Base-by-base conservation (phyloP, 1,140 invertebrate genomes). In the Drosophila elegans region DNA sequence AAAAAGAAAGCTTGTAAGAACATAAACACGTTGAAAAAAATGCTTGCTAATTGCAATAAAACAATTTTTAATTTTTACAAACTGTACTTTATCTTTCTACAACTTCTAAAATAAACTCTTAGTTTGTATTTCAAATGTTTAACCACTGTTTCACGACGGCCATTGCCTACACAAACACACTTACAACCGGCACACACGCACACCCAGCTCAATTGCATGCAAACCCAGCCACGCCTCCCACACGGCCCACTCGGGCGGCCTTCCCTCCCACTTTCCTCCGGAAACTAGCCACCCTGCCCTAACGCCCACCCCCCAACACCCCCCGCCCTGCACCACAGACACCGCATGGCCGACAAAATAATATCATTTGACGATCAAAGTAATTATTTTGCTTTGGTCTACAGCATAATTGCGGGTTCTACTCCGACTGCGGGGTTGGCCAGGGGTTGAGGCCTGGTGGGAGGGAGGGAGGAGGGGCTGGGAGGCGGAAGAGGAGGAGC, bases 371-470 rank as follows among this genome's bases (percentile, higher is more conserved):
- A 75, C 89, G 89, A 91, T 91, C 89, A 85, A 90, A 89, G 88
- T 91, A 91, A 91, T 91, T 91, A 91, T 91, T 91, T 91, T 85
- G 83, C 89, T 89, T 89, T 82, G 89, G 80, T 91, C 89, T 84
- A 88, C 89, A 84, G 80, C 83, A 91, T 91, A 91, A 91, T 91
- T 91, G 81, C 62, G 74, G 79, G 74, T 79, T 81, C 81, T 74
- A 67, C 73, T 46, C 51, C 42, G 44, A 54, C 60, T 61, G 29
- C 68, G 68, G 66, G 68, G 64, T 71, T 71, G 68, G 42, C 64
- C 16, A 41, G 39, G 52, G 42, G 42, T 56, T 54, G 41, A 29
- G n/a, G 45, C 12, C 27, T 52, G 46, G 4, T 12, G 41, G 12
- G 25, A 6, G 11, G 29, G 12, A 11, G 32, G 45, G 41, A 2